Base-by-base conservation (phyloP, 2,113 vertebrate species). In the Athene noctua region DNA sequence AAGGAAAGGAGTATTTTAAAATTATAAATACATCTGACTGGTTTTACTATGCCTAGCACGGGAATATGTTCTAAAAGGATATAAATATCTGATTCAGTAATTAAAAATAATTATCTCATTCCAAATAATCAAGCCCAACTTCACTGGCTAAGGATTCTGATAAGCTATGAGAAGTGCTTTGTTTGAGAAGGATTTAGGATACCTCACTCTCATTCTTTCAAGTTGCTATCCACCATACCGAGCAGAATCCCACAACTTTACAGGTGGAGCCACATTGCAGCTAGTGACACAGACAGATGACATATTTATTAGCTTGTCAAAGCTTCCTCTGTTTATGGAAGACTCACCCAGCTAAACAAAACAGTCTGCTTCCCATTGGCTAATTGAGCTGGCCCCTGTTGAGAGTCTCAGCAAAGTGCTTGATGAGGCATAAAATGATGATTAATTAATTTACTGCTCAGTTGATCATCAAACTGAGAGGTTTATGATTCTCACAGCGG, bases 391-490 rank as follows among this genome's bases (percentile, higher is more conserved):
- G 98, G 98, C 97, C 98, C 99, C 98, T 95, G 97, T 97, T 96
- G 98, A 98, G 99, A 98, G 97, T 97, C 97, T 98, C 97, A 97
- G 99, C 99, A 99, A 99, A 99, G 98, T 97, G 99, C 98, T 99
- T 99, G 99, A 99, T 99, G 99, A 99, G 99, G 99, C 99, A 99
- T 99, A 99, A 99, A 99, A 99, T 98, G 98, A 99, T 99, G 99
- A 99, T 99, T 99, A 99, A 99, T 99, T 99, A 99, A 99, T 99
- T 99, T 99, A 98, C 99, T 99, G 99, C 99, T 99, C 98, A 98
- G 99, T 98, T 99, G 99, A 99, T 99, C 99, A 98, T 99, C 99
- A 99, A 98, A 99, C 98, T 98, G 99, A 97, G 99, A 98, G 99
- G 98, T 98, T 99, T 98, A 99, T 99, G 99, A 99, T 98, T 98